Percentiles rank a stretch among this genome's conserved stretches.
These are phyloP conservation scores for Amiota communis DNA, from an alignment of 2,888 invertebrate species.

Conservation along the genomic window DNA sequence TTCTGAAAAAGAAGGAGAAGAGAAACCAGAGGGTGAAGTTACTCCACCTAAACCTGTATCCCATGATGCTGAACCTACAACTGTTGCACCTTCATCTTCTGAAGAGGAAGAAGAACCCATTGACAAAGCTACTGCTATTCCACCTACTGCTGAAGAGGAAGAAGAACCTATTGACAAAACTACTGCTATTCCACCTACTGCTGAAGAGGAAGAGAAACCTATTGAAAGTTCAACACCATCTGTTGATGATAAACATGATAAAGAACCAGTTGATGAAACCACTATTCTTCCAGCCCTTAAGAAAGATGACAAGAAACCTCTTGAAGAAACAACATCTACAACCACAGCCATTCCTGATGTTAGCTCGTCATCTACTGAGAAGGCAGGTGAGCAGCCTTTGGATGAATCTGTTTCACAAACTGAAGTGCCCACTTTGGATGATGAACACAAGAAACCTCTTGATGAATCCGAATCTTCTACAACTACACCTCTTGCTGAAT, in stretches of 20 bases:
- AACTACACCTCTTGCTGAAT: conserved; percentile 37
- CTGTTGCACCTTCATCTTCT: conserved; percentile 32
- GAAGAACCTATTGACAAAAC: conserved; percentile 24
- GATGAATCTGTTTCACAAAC: conserved; percentile 51
- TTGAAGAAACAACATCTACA: conserved; percentile 37
- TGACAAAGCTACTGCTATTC: conserved; percentile 32
- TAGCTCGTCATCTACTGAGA: conserved; percentile 33
- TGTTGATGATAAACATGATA: conserved; percentile 2
- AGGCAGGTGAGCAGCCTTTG: conserved; percentile 49
- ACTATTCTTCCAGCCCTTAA: conserved; percentile 25
- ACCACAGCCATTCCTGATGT: conserved; percentile 36
- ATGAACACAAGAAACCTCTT: conserved; percentile 36
- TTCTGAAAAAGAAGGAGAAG: conserved; percentile 35
- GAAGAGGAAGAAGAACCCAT: conserved; percentile 24
- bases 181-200: neutral
- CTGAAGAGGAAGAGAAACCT: conserved; percentile 17
- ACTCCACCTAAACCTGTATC: conserved; percentile 36
- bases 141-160: conserved; percentile 39
- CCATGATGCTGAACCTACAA: conserved; percentile 23
- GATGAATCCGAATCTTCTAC: conserved; percentile 42
- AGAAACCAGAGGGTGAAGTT: conserved; percentile 38
- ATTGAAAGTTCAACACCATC: conserved; percentile 14
- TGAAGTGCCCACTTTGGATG: conserved; percentile 42
- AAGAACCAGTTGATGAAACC: neutral
- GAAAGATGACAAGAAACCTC: conserved; percentile 32